Percentiles rank a stretch among this genome's conserved stretches.
Evolutionary conservation across 2,113 vertebrate species (phyloP).

Genomic region (Malurus cyaneus): DNA sequence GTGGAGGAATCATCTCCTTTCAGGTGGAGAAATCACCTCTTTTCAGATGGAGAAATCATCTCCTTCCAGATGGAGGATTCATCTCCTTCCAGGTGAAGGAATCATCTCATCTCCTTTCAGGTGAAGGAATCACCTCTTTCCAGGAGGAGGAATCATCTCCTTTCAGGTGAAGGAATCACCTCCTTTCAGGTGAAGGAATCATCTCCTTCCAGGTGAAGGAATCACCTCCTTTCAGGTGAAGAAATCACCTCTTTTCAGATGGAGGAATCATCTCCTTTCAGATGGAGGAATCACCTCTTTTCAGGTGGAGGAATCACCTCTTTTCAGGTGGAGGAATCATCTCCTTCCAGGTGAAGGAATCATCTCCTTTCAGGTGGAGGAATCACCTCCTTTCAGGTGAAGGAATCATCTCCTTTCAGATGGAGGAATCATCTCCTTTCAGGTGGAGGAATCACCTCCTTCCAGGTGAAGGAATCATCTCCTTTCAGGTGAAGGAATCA

Average conservation of each 20-base stretch:
- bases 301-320: too few species aligned
- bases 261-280: too few species aligned
- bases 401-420: too few species aligned
- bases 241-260: neutral
- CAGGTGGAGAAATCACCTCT: neutral
- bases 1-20: neutral
- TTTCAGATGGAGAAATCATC: neutral
- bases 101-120: neutral
- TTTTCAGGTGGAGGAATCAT: too few species aligned
- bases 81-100: neutral
- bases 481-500: neutral
- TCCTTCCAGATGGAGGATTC: neutral
- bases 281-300: too few species aligned
- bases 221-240: neutral
- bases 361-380: neutral
- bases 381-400: too few species aligned
- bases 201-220: neutral
- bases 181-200: too few species aligned
- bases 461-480: neutral
- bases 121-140: neutral
- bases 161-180: too few species aligned
- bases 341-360: too few species aligned
- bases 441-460: too few species aligned
- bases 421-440: neutral
- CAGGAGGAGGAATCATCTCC: too few species aligned